Evolutionary conservation across 2,797 vertebrate genomes (phyloP).

Genomic region (Rhyacichthys aspro): DNA sequence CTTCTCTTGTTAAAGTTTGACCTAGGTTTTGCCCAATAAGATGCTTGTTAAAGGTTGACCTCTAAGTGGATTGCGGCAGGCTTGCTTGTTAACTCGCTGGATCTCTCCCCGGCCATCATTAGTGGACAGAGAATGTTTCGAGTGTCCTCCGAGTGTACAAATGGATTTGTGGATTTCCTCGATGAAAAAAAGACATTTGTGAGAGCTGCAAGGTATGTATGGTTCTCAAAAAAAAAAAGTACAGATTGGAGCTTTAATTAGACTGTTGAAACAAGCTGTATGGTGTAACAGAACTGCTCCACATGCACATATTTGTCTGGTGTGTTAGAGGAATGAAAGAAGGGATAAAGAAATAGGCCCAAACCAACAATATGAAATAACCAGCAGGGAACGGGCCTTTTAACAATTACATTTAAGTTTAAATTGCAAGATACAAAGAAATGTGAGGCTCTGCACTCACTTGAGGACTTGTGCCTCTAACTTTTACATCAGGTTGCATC

Average conservation of each 20-base stretch:
- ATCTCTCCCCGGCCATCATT: slow-evolving; percentile 50
- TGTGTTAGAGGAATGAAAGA: too few relatives aligned
- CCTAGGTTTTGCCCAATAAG: slow-evolving; percentile 57
- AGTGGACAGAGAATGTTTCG: slow-evolving; percentile 23
- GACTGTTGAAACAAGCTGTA: not conserved
- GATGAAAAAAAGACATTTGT: slow-evolving; percentile 23
- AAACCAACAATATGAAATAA: too few relatives aligned
- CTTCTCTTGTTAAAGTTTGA: slow-evolving; percentile 65
- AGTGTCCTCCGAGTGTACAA: slow-evolving; percentile 7
- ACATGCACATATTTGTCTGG: not conserved
- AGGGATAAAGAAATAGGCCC: too few relatives aligned
- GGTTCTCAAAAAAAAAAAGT: slow-evolving; percentile 14
- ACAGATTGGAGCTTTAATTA: slow-evolving; percentile 39
- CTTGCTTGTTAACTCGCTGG: slow-evolving; percentile 50
- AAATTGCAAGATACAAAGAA: too few relatives aligned
- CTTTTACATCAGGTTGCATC: too few relatives aligned
- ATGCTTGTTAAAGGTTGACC: slow-evolving; percentile 63
- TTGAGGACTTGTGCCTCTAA: too few relatives aligned
- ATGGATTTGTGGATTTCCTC: slow-evolving; percentile 11
- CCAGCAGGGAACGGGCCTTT: too few relatives aligned
- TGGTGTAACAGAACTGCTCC: not conserved
- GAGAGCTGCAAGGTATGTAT: slow-evolving; percentile 4
- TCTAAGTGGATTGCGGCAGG: slow-evolving; percentile 43
- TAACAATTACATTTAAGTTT: too few relatives aligned
- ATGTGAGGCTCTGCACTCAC: too few relatives aligned